Evolutionary conservation across 2,888 invertebrate genomes (phyloP).

Genomic region (Pollenia amentaria): DNA sequence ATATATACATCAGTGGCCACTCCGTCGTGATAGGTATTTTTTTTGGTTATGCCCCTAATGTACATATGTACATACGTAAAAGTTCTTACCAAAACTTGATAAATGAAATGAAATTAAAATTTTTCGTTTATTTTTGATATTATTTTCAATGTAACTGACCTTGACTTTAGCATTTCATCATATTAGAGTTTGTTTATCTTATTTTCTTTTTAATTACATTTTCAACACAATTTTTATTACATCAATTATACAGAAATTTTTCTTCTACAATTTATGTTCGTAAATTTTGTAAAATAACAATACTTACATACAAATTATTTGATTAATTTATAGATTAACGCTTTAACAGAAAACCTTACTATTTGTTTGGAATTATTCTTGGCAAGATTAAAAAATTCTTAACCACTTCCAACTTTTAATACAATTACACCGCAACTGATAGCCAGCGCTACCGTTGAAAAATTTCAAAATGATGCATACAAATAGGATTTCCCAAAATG

Average conservation of each 20-base stretch:
- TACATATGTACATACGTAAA: too few relatives aligned
- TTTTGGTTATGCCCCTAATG: too few relatives aligned
- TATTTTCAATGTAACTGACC: conserved; percentile 49
- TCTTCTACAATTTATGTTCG: neutral
- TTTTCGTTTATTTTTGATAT: neutral
- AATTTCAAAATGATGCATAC: neutral
- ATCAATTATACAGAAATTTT: conserved; percentile 18
- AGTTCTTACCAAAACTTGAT: too few relatives aligned
- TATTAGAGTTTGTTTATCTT: neutral
- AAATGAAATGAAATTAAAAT: neutral
- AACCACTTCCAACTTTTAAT: conserved; percentile 15
- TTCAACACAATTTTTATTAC: conserved; percentile 23
- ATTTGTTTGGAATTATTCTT: conserved; percentile 13
- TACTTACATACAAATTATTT: conserved; percentile 58
- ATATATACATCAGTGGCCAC: too few relatives aligned
- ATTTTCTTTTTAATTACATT: neutral
- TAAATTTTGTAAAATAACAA: neutral
- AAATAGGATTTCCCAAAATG: too few relatives aligned
- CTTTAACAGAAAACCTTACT: conserved; percentile 15
- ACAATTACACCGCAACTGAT: conserved; percentile 45
- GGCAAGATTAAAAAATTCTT: neutral
- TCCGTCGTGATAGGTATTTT: too few relatives aligned
- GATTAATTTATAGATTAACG: conserved; percentile 29
- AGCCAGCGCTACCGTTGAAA: neutral
- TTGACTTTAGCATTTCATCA: conserved; percentile 50